Evolutionary conservation across 2,113 vertebrate genomes (phyloP), one percentile per base, ranked within the genome.

Genomic region (Larimichthys polyactis): DNA sequence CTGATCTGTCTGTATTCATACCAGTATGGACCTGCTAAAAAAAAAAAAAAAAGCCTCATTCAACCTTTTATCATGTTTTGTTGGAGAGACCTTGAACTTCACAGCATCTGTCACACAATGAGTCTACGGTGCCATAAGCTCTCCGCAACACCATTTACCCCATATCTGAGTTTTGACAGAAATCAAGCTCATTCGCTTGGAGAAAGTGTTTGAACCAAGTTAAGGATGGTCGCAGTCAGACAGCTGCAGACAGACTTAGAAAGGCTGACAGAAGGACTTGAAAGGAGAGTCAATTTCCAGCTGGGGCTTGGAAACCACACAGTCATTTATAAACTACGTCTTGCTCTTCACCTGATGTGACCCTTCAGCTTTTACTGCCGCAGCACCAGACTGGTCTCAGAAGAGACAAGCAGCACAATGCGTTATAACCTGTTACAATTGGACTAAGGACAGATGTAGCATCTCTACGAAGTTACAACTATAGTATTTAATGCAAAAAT

Each of bases 211-310:
- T 86, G 67, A 84, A 81, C 58, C 49, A 43, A 82, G 74, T 59
- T 59, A 48, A 67, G 36, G 75, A 79, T 71, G 76, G 20, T 71
- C 36, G 11, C 67, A 75, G 77, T 79, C 78, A 80, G 68, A 85
- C 73, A 84, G 78, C 76, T 78, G 74, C 75, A 82, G 78, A 80
- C 82, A 83, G 84, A 66, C 58, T 83, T 71, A 60, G 49, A 83
- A 66, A 75, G 78, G 75, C 81, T 83, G 85, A 88, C 49, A 84
- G 67, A 17, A 82, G 60, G 9, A 79, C 44, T 79, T 81, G 69
- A 83, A 85, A 83, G 71, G 44, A 90, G 79, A 74, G 76, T 84
- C 63, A 15, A 81, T 88, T 87, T 89, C 85, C 79, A 87, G 84
- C 82, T 76, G 67, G 36, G 73, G 44, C 78, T 79, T 83, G 83